These are phyloP conservation scores for Callospermophilus lateralis DNA, from an alignment of 2,113 vertebrate species.

Conservation along the genomic window DNA sequence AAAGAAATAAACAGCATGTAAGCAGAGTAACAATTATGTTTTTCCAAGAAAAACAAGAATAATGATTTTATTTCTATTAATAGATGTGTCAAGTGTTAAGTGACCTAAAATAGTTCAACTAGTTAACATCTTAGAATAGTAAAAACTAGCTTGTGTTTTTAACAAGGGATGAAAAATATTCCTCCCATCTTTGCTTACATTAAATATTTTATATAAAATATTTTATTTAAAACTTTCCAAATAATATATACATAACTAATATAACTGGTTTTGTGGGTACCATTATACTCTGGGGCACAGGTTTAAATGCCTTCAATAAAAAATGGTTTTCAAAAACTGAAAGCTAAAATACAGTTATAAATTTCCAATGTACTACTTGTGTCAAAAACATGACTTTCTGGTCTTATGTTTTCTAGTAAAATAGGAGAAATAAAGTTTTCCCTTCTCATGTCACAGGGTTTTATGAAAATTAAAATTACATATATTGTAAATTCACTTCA, in stretches of 20 bases:
- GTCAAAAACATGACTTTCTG: neutral
- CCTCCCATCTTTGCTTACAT: neutral
- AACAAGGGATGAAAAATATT: neutral
- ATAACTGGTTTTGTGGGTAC: neutral
- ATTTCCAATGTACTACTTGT: neutral
- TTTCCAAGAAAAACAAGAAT: slow-evolving; percentile 38
- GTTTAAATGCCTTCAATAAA: neutral
- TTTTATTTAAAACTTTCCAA: slow-evolving; percentile 9
- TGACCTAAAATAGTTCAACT: slow-evolving; percentile 28
- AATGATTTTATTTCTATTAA: slow-evolving; percentile 15
- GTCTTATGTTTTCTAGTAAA: neutral
- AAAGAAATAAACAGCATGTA: slow-evolving; percentile 29
- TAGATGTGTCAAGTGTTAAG: slow-evolving; percentile 16
- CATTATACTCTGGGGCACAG: neutral
- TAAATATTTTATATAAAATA: slow-evolving; percentile 11
- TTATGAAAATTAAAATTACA: slow-evolving; percentile 23
- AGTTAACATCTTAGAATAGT: slow-evolving; percentile 38
- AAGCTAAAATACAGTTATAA: neutral
- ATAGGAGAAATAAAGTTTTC: neutral
- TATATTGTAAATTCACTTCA: slow-evolving; percentile 18
- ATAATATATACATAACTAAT: neutral
- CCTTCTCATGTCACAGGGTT: neutral
- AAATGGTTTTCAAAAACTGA: slow-evolving; percentile 27
- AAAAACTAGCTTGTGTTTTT: slow-evolving; percentile 44
- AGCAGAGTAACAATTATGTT: slow-evolving; percentile 4